Conservation (phyloP, 2,888 invertebrate species). For the Apamea monoglypha region DNA sequence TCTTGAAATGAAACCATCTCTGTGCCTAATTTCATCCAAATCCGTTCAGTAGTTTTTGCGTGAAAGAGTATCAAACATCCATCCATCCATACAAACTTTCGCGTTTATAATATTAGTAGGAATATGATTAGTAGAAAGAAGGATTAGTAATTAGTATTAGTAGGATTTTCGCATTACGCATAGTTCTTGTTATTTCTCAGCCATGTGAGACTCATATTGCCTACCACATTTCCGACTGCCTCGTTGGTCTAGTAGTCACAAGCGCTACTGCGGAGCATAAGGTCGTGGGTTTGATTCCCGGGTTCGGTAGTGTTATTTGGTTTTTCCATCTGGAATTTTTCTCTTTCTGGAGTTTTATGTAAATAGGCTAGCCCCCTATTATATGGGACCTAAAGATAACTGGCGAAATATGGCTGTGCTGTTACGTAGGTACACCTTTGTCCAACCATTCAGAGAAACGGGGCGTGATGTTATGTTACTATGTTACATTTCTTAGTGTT, state of each 20-base stretch:
- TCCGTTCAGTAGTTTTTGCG: too few relatives aligned
- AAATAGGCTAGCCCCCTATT: too few relatives aligned
- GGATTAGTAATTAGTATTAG: too few relatives aligned
- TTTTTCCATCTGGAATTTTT: background rate
- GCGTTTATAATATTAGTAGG: too few relatives aligned
- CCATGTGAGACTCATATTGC: background rate
- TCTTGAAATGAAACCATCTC: too few relatives aligned
- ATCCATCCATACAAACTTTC: too few relatives aligned
- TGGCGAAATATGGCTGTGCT: background rate
- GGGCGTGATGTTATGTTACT: background rate
- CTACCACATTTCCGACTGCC: background rate
- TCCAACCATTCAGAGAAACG: background rate
- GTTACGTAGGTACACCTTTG: background rate
- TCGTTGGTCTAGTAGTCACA: background rate
- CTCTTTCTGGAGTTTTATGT: too few relatives aligned
- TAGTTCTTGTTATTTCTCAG: background rate
- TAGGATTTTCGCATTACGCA: background rate
- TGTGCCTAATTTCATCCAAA: too few relatives aligned
- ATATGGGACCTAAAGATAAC: background rate
- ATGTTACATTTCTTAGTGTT: conserved; percentile 1
- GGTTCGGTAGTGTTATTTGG: background rate
- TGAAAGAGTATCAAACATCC: too few relatives aligned
- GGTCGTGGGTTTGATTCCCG: background rate
- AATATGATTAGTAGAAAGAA: too few relatives aligned
- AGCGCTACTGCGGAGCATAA: background rate